A percentile compares a stretch with the other conserved stretches of the same genome.
Evolutionary conservation across 1,140 invertebrate genomes (phyloP).

Genomic region (Drosophila repleta): DNA sequence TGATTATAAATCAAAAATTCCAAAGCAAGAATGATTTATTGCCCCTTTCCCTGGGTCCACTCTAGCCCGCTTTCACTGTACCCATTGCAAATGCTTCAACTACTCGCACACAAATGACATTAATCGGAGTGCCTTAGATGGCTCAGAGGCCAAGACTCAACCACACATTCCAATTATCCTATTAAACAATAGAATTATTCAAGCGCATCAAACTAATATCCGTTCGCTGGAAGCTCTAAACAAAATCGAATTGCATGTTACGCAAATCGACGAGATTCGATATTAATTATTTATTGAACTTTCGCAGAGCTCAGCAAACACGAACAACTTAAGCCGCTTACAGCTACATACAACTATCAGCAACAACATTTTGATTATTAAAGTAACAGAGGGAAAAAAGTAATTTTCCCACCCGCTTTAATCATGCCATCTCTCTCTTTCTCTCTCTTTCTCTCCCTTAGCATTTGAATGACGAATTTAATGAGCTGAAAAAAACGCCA

Average conservation of each 20-base stretch:
- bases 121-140: neutral
- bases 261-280: constrained; percentile 20
- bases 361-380: constrained; percentile 20
- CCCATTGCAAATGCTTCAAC: too few relatives aligned
- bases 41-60: too few relatives aligned
- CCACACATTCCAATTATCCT: constrained; percentile 8
- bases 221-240: constrained; percentile 13
- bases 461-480: constrained; percentile 68
- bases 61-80: too few relatives aligned
- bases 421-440: too few relatives aligned
- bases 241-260: constrained; percentile 42
- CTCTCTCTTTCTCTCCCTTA: neutral
- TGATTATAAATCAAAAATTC: too few relatives aligned
- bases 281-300: constrained; percentile 56
- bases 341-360: neutral
- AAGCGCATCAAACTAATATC: constrained; percentile 48
- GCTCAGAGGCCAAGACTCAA: neutral
- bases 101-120: too few relatives aligned
- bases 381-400: neutral
- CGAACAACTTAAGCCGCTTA: constrained; percentile 28
- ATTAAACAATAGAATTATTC: neutral
- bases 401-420: constrained; percentile 9
- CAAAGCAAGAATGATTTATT: too few relatives aligned
- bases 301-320: neutral
- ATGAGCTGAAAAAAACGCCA: constrained; percentile 68